Evolutionary conservation across 2,113 vertebrate genomes (phyloP), one percentile per base, ranked within the genome.

Genomic region (Myanophis thanlyinensis): DNA sequence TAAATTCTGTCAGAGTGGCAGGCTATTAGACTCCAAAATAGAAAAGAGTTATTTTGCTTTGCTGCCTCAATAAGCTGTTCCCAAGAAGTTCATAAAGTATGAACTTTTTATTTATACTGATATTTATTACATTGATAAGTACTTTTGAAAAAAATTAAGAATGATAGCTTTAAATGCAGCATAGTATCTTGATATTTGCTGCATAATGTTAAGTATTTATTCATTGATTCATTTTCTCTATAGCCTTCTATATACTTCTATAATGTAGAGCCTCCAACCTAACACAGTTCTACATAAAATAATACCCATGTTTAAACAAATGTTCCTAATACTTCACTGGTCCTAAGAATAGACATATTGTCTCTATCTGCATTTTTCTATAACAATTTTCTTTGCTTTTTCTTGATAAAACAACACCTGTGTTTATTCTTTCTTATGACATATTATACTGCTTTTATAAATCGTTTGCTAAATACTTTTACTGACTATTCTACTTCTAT

Each of bases 131-230:
- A 89, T 51, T 89, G 48, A 53, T 5, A 53, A 51, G 18, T 40
- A 15, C 85, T 95, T 97, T 96, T 95, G 93, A 97, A 96, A 97
- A 97, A 96, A 97, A 97, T 96, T 25, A 52, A n/a, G 59, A 49
- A 62, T 51, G 90, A 93, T 91, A 90, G 95, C 0, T 6, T 95
- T 96, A 92, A 97, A 95, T 97, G 95, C 93, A 30, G 56, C 56
- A 62, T 30, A 62, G 27, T 62, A 62, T 62, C 27, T 59, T 62
- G 85, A 27, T 18, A 87, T 67, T 51, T 47, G 54, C 54, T 88
- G 67, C 27, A 3, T 1, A 56, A 27, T 56, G 84, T 11, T 5
- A n/a, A 54, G 30, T 89, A 22, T 54, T 54, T 53, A 20, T 54
- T 54, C 22, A 52, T 23, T 54, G 2, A 54, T 54, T 54, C 53